Base-by-base conservation (phyloP, 2,113 vertebrate species). In the Amphiprion percula region DNA sequence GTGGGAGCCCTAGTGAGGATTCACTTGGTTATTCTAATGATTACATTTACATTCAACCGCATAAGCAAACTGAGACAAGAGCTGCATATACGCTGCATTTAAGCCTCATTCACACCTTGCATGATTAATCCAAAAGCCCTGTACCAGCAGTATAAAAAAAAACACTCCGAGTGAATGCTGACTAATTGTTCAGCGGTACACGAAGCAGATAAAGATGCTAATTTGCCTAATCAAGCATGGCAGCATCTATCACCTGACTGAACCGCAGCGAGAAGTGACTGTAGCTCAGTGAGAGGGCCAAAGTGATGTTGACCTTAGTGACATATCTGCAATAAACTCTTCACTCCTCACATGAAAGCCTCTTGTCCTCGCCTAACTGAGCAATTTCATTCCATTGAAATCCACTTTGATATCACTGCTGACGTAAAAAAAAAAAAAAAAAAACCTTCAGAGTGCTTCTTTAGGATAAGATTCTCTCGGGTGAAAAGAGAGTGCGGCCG, bases 1-100 rank as follows among this genome's bases (percentile, higher is more conserved):
- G 79, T 78, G 56, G 82, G 87, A 81, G 47, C 84, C 79, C 86
- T 76, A 82, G 80, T 84, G 84, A 91, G 86, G 80, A 87, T 87
- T 74, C 85, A 81, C 79, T 82, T 75, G 79, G 84, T 84, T 87
- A 86, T 91, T 88, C 78, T 87, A 91, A 91, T 88, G 81, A 86
- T 87, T 80, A 63, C 63, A 80, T 84, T 87, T 78, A 84, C 59
- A 68, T 84, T 80, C 62, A 65, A 39, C 54, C 52, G 52, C 77
- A 84, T 85, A 87, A 78, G 4, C 28, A 53, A 86, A 79, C 53
- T 11, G 66, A 85, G 65, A 76, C 79, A 74, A 77, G 72, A 49
- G 63, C 60, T 68, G 66, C 55, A 28, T 53, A 46, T 26, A 47
- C 24, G 16, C 65, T 17, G 61, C 37, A 56, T 82, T 68, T 54